A percentile compares a stretch with the other conserved stretches of the same genome.
phyloP scores from a whole-genome alignment of 2,113 vertebrate species.

The Physeter macrocephalus region DNA sequence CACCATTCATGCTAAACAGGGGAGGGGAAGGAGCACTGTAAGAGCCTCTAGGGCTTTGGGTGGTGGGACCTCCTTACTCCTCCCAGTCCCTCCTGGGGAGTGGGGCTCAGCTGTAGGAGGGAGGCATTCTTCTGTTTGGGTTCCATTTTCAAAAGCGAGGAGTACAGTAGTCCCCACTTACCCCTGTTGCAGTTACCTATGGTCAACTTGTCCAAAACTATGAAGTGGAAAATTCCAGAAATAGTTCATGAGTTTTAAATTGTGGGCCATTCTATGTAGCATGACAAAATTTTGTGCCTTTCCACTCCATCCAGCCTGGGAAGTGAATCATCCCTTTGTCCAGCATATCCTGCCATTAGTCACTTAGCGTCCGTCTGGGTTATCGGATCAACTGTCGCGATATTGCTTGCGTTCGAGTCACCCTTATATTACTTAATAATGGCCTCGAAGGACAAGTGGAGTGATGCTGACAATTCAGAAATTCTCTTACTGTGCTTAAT shows the following conservation, averaged over 20 bases:
- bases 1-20: neutral
- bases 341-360: neutral
- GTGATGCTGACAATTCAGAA: neutral
- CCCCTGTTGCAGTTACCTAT: neutral
- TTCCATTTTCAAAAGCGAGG: neutral
- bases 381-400: neutral
- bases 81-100: neutral
- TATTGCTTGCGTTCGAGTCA: neutral
- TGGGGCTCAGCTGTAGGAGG: no score
- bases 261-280: neutral
- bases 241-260: neutral
- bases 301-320: neutral
- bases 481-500: neutral
- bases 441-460: neutral
- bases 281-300: neutral
- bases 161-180: neutral
- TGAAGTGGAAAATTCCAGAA: neutral
- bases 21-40: neutral
- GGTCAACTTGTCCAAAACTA: neutral
- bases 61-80: neutral
- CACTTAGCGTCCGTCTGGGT: neutral
- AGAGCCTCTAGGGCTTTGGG: neutral
- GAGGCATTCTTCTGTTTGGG: neutral
- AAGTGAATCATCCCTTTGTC: neutral
- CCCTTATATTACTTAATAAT: neutral